A percentile compares a stretch with the other conserved stretches of the same genome.
Conservation (phyloP, 2,113 vertebrate genomes). For the Thunnus maccoyii region DNA sequence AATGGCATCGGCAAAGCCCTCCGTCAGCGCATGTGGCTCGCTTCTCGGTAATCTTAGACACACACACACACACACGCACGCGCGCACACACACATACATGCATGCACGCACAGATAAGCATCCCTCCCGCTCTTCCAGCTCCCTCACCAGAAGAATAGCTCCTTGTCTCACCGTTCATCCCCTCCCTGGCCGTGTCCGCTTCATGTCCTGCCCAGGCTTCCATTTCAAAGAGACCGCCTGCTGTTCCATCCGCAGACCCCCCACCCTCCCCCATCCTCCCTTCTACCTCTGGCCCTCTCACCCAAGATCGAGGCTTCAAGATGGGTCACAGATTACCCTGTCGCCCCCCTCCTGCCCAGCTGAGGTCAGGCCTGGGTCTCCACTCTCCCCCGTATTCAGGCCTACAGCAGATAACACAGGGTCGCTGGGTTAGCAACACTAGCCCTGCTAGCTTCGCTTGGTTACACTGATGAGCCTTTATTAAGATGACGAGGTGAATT, state of each 20-base stretch:
- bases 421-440: constrained; percentile 49
- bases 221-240: constrained; percentile 80
- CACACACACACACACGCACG: constrained; percentile 41
- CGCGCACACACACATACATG: constrained; percentile 46
- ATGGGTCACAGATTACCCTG: constrained; percentile 59
- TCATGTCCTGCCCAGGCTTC: constrained; percentile 71
- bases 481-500: constrained; percentile 81
- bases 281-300: constrained; percentile 44
- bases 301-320: constrained; percentile 54
- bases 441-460: constrained; percentile 56
- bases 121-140: constrained; percentile 45
- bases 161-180: constrained; percentile 66
- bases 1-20: constrained; percentile 84
- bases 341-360: constrained; percentile 19
- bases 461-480: constrained; percentile 77
- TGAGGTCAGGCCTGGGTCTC: constrained; percentile 68
- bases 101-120: constrained; percentile 62
- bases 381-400: constrained; percentile 3
- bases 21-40: constrained; percentile 91
- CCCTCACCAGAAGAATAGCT: constrained; percentile 70
- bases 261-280: constrained; percentile 37
- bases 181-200: constrained; percentile 63
- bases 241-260: constrained; percentile 46
- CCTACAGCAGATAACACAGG: constrained; percentile 60
- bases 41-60: constrained; percentile 87